Evolutionary conservation across 2,797 vertebrate genomes (phyloP), one percentile per base, ranked within the genome.

Genomic region (Neoniphon sammara): DNA sequence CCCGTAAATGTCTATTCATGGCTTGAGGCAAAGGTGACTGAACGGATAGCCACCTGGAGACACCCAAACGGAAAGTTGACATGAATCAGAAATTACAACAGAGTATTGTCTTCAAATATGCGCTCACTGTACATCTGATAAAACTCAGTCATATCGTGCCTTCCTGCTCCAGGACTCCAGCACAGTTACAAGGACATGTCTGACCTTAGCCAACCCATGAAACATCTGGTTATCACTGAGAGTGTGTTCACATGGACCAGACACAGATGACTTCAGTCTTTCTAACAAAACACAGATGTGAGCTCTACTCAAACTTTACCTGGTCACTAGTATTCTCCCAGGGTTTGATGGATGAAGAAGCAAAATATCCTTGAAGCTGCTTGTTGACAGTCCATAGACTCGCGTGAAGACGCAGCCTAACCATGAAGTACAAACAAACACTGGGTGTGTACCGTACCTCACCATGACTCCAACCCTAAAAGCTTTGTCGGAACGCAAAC

Each of bases 211-310:
- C n/a, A 49, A 57, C 42, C 53, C 12, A 44, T 25, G 21, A 77
- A 77, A 82, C 34, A 77, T 66, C 61, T 50, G 17, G 80, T 36
- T 77, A 30, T 56, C 53, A 70, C 25, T 3, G 44, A 49, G 20
- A 73, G 23, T 72, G 42, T 17, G 44, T 47, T 73, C 59, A 71
- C 60, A 53, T 66, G 17, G 30, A 66, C 58, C 55, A 75, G 69
- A 21, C 83, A 58, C 23, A 58, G 73, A 82, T 76, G 70, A 87
- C 66, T 42, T 81, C 58, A 78, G 60, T 62, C 53, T 1, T 31
- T 44, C 20, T 78, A 64, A 85, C 74, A 60, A 78, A 73, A 78
- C 53, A 53, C 75, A 88, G 70, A 83, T 65, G 64, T 23, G 70
- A 68, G 27, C n/a, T 44, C 17, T 5, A 18, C 56, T 60, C 25